phyloP scores from a whole-genome alignment of 2,888 invertebrate genomes.

The Athetis lepigone region DNA sequence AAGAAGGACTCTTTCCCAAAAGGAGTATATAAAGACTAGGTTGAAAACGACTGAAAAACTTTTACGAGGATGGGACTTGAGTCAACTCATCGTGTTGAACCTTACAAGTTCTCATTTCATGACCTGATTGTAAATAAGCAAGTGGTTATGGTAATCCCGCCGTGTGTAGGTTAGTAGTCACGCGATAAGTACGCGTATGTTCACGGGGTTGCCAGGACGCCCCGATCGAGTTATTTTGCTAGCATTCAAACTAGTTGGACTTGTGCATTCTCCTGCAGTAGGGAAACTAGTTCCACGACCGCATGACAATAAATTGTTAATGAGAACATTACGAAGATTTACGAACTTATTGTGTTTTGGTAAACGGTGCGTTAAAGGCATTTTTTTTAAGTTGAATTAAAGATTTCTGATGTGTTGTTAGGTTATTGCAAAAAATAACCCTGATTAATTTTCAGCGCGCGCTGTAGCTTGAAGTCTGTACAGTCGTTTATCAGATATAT shows the following conservation, averaged over 20 bases:
- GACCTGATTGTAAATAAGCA: constrained; percentile 8
- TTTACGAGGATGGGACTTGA: no score
- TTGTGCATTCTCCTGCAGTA: constrained; percentile 13
- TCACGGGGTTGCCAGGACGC: constrained; percentile 23
- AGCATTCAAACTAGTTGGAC: constrained; percentile 41
- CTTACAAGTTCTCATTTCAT: not conserved
- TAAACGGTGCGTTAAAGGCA: no score
- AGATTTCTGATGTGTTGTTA: no score
- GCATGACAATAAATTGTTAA: not conserved
- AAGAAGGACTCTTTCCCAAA: no score
- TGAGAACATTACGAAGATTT: not conserved
- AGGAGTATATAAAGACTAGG: no score
- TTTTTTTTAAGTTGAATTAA: no score
- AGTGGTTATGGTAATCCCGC: constrained; percentile 39
- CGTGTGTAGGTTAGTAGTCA: constrained; percentile 43
- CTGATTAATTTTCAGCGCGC: no score
- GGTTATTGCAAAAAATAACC: no score
- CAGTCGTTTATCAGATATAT: no score
- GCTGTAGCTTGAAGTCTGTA: no score
- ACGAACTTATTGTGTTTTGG: no score
- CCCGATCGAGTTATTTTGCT: constrained; percentile 18
- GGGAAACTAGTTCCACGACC: constrained; percentile 15
- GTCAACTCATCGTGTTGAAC: not conserved
- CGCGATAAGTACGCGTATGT: constrained; percentile 34
- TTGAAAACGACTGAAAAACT: not conserved